phyloP scores from a whole-genome alignment of 2,113 vertebrate genomes.

The Lichenostomus cassidix region DNA sequence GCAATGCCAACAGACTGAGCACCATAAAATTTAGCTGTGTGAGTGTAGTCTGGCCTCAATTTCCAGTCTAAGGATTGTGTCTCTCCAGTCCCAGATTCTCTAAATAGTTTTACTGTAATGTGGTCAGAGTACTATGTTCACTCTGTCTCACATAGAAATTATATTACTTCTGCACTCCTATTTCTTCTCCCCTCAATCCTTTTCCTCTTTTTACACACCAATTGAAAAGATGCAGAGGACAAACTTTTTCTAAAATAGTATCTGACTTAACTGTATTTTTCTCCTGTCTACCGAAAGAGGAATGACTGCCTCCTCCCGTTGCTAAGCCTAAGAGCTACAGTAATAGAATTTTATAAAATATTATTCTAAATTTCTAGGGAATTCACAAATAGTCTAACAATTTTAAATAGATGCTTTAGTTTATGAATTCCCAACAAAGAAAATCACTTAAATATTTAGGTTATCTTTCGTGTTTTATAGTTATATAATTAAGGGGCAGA shows the following conservation, averaged over 20 bases:
- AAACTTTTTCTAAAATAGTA: not conserved
- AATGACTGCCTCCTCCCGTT: not conserved
- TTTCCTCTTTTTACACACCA: not conserved
- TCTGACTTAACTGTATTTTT: not conserved
- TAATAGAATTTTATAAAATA: not conserved
- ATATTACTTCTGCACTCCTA: not conserved
- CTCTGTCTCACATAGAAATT: not conserved
- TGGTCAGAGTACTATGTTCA: not conserved
- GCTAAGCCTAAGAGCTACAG: not conserved
- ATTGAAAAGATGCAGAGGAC: not conserved
- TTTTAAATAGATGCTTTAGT: not conserved
- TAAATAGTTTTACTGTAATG: not conserved
- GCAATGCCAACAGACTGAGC: not conserved
- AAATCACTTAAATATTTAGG: not conserved
- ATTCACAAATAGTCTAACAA: not conserved
- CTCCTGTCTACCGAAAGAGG: not conserved
- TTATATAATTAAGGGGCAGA: not conserved
- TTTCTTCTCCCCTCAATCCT: not conserved
- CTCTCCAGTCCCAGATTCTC: not conserved
- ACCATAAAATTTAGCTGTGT: not conserved
- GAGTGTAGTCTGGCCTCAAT: not conserved
- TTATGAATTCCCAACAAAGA: not conserved
- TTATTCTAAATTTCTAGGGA: not conserved
- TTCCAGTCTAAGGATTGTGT: not conserved
- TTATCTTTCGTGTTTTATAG: not conserved